phyloP scores from a whole-genome alignment of 2,888 invertebrate genomes.

The Eristalis arbustorum region DNA sequence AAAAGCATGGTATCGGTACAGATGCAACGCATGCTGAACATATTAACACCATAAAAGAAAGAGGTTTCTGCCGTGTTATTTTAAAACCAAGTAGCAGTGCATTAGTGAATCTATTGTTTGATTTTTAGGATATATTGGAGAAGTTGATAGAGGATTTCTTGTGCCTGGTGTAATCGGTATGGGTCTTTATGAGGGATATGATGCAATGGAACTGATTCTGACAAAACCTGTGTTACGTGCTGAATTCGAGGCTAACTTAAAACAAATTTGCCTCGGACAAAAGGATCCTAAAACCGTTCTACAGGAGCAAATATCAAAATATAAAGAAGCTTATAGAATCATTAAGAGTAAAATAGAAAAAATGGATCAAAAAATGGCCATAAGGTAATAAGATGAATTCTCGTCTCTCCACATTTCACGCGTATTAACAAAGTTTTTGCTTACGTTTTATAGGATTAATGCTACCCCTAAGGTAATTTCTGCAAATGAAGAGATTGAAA shows the following conservation, averaged over 20 bases:
- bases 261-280: constrained; percentile 90
- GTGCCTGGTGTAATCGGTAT: constrained; percentile 96
- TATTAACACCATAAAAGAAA: constrained; percentile 97
- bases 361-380: constrained; percentile 89
- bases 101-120: constrained; percentile 77
- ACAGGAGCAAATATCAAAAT: constrained; percentile 88
- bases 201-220: constrained; percentile 93
- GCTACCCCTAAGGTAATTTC: constrained; percentile 73
- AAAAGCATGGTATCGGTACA: constrained; percentile 99
- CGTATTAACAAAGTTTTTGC: not conserved
- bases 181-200: constrained; percentile 97
- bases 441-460: constrained; percentile 70
- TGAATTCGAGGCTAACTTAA: constrained; percentile 94
- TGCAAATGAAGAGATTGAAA: constrained; percentile 15
- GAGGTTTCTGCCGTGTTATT: constrained; percentile 79
- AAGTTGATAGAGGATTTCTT: constrained; percentile 83
- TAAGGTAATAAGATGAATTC: too few relatives aligned
- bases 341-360: constrained; percentile 88
- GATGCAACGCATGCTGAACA: constrained; percentile 99
- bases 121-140: constrained; percentile 81
- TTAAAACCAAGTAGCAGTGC: not conserved
- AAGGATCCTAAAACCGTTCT: constrained; percentile 88
- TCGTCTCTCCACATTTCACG: too few relatives aligned
- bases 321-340: constrained; percentile 90
- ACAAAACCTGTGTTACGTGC: constrained; percentile 96